Evolutionary conservation across 2,888 invertebrate genomes (phyloP), one percentile per base, ranked within the genome.

Genomic region (Pyrochroa serraticornis): DNA sequence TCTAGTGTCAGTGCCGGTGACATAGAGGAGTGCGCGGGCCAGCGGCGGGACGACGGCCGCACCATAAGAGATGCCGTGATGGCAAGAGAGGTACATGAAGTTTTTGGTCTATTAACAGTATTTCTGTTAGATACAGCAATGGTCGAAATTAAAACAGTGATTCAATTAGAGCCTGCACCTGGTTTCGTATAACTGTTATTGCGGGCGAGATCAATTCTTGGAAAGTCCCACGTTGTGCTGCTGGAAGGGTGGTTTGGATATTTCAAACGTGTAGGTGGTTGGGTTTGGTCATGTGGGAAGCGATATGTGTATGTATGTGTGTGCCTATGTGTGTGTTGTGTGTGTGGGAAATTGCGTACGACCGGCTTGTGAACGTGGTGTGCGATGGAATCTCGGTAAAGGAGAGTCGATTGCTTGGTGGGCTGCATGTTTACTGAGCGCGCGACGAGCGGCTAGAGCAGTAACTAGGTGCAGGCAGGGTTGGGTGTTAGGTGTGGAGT

Each of bases 51-150:
- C 71, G 70, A 68, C 72, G 73, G 78, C 79, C 83, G 82, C 83
- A 82, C 82, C 82, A 82, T 82, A 83, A 84, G 79, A 82, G 82
- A 86, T 86, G 86, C 85, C 85, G 86, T 86, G 84, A 86, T 86
- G 86, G 86, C 86, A 84, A 86, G 86, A 85, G 86, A 86, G 86
- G 85, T 86, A 85, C 68, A 65, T 13, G n/a, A 1, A 14, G n/a
- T n/a, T 42, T 22, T 30, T 22, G 8, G 13, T 42, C 39, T 13
- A 13, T 10, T 39, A 6, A 13, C 3, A 14, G 14, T 22, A 8
- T 42, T 45, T 45, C 10, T 34, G 34, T 31, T 33, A 10, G n/a
- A 5, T 8, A 6, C 8, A 22, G 34, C 10, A 10, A 30, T 7
- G n/a, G 30, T 10, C 30, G 1, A n/a, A n/a, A 30, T 8, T 42